Percentiles rank a stretch among this genome's conserved stretches.
These are phyloP conservation scores for Ceryle rudis DNA, from an alignment of 2,797 vertebrate species.

Conservation along the genomic window DNA sequence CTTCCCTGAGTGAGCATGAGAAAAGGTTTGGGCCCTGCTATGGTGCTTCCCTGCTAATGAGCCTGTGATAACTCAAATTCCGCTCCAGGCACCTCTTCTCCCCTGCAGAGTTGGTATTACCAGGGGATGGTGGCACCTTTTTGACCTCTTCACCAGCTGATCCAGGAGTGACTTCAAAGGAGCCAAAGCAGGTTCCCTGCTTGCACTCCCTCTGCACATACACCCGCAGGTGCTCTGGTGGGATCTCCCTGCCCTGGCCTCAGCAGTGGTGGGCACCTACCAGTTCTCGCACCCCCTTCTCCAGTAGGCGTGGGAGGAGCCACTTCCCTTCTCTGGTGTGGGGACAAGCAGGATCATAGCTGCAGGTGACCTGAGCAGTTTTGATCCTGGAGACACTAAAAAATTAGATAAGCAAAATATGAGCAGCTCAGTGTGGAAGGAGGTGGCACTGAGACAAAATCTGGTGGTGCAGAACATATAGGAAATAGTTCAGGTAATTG, in stretches of 20 bases:
- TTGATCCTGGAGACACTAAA: not conserved
- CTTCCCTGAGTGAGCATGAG: rapidly evolving
- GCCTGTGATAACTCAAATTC: not conserved
- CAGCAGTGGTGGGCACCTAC: rapidly evolving
- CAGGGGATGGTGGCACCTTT: not conserved
- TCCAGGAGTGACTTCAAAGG: not conserved
- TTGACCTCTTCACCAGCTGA: not conserved
- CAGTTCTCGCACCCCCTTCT: not conserved
- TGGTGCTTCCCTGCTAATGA: not conserved
- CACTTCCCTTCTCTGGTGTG: not conserved
- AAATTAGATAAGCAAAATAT: not conserved
- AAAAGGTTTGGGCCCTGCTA: not conserved
- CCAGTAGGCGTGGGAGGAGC: rapidly evolving
- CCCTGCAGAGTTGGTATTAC: rapidly evolving
- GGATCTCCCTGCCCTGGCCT: rapidly evolving
- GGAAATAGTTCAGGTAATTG: not conserved
- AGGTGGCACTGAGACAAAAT: not conserved
- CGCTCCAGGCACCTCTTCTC: not conserved
- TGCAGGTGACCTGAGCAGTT: not conserved
- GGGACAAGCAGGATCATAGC: rapidly evolving
- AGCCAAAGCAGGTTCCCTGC: not conserved
- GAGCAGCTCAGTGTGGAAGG: not conserved
- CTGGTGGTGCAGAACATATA: not conserved
- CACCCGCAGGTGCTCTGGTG: rapidly evolving
- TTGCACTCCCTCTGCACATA: rapidly evolving